Conservation (phyloP, 2,888 invertebrate species). For the Ophraella communa region DNA sequence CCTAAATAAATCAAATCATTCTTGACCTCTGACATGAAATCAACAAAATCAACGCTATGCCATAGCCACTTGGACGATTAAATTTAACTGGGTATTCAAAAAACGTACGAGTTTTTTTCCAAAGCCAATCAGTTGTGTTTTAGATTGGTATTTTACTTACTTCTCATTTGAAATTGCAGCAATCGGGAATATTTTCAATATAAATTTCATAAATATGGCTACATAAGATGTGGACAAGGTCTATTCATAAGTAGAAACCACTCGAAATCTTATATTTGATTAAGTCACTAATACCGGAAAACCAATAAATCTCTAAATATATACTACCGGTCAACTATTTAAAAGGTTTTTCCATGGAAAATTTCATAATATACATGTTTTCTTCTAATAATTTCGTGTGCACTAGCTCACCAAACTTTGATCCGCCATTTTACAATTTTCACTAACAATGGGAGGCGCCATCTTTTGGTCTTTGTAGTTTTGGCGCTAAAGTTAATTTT, state of each 20-base stretch:
- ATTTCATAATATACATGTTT: constrained; percentile 41
- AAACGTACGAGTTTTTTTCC: not conserved
- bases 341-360: constrained; percentile 34
- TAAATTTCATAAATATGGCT: constrained; percentile 70
- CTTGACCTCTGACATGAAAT: constrained; percentile 49
- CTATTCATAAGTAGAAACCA: constrained; percentile 45
- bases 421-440: constrained; percentile 71
- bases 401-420: constrained; percentile 69
- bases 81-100: constrained; percentile 24
- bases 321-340: constrained; percentile 31
- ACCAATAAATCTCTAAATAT: constrained; percentile 24
- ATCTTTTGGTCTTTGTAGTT: constrained; percentile 62
- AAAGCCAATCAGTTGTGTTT: not conserved
- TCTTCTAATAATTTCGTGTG: constrained; percentile 54
- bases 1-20: constrained; percentile 43
- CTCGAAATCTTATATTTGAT: constrained; percentile 33
- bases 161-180: constrained; percentile 52
- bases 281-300: constrained; percentile 33
- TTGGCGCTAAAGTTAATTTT: constrained; percentile 48
- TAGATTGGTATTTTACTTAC: constrained; percentile 46
- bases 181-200: constrained; percentile 50
- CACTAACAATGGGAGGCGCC: constrained; percentile 71
- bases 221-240: constrained; percentile 53
- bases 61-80: constrained; percentile 37
- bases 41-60: constrained; percentile 42